Conservation (phyloP, 2,797 vertebrate species). For the Hemibagrus guttatus region DNA sequence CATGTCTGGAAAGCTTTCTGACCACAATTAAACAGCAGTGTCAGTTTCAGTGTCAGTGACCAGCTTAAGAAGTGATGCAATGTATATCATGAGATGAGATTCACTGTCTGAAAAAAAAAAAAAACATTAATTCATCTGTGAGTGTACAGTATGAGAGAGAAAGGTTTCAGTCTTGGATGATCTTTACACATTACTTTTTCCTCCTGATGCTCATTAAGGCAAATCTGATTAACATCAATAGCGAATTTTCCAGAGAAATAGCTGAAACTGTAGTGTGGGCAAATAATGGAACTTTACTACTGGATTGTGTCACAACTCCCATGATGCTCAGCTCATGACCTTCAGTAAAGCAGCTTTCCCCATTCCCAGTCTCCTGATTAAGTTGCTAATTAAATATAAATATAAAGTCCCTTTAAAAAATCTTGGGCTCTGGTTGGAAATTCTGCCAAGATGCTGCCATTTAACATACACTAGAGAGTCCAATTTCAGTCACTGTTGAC, state of each 20-base stretch:
- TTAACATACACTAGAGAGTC: neutral
- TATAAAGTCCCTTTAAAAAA: neutral
- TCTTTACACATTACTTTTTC: neutral
- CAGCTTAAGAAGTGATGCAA: neutral
- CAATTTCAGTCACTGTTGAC: neutral
- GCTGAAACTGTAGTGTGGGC: neutral
- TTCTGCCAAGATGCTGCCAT: neutral
- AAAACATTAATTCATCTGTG: neutral
- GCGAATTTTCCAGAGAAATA: neutral
- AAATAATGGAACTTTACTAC: neutral
- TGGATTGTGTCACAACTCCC: too few species aligned
- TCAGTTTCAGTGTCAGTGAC: neutral
- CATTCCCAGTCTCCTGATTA: neutral
- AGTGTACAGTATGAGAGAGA: neutral
- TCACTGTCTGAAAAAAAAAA: neutral
- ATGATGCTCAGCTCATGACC: neutral
- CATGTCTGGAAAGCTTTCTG: neutral
- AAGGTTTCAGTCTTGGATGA: neutral
- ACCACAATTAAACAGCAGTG: neutral
- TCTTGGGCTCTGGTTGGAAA: neutral
- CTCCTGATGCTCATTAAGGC: neutral
- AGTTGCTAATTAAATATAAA: neutral
- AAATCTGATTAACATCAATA: neutral
- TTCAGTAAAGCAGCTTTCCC: neutral
- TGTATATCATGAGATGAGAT: neutral